Evolutionary conservation across 2,888 invertebrate species (phyloP), one percentile per base, ranked within the genome.

Genomic region (Amphipyra berbera): DNA sequence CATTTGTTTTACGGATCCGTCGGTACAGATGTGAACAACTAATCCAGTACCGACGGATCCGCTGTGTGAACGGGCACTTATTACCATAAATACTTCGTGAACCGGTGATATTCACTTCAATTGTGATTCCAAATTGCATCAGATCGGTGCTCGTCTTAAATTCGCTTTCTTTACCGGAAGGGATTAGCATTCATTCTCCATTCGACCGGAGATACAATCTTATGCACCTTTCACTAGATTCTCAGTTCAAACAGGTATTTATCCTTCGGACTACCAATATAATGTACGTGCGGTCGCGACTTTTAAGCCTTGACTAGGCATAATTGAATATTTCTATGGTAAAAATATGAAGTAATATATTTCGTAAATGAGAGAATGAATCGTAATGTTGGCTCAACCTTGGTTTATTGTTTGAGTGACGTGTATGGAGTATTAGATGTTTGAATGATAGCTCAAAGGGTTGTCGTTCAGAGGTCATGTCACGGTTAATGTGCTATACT

Each of bases 151-250:
- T 67, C 60, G 58, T 73, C 76, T 73, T 14, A 46, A 45, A 49
- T 21, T 67, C 44, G 54, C 73, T 74, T 74, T 74, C 75, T 70
- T 71, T 61, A 58, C 61, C 70, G 72, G 78, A 74, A 74, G 58
- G 47, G 40, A 80, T 75, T 73, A 52, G 68, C 68, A 80, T 79
- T 78, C 75, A 54, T 38, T 53, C 44, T 14, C 35, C 63, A 59
- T 68, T 70, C 35, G 13, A 7, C 5, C 50, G 35, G 47, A 78
- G 75, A 78, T 78, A 54, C 64, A 65, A 80, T 73, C 73, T 62
- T 58, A 47, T 48, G 15, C 37, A 54, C 61, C 73, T 74, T 74
- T 74, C 73, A 72, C 76, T 6, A 35, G 14, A 40, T 10, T 15
- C 13, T 38, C 9, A 2, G 48, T 54, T 42, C 30, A 53, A 46